These are phyloP conservation scores for Leptinotarsa juncta DNA, from an alignment of 2,888 invertebrate species.

Conservation along the genomic window DNA sequence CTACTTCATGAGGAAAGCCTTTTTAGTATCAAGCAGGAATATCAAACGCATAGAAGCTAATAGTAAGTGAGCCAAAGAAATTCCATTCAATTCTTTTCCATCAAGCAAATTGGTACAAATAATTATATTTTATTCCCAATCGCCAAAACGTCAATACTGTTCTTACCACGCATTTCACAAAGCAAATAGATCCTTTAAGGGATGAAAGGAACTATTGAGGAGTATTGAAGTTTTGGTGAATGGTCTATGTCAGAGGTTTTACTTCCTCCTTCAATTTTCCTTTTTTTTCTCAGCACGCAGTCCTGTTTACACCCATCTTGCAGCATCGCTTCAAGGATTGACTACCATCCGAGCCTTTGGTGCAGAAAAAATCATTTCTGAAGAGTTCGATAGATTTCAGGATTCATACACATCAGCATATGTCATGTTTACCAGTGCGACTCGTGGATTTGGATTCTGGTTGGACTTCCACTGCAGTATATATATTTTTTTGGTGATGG, in stretches of 20 bases:
- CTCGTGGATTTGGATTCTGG: conserved; percentile 77
- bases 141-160: no score
- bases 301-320: conserved; percentile 81
- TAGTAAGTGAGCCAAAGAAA: conserved; percentile 63
- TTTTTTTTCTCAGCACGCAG: conserved; percentile 72
- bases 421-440: conserved; percentile 73
- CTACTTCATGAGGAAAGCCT: conserved; percentile 73
- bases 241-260: no score
- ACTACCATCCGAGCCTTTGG: conserved; percentile 80
- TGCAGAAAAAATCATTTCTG: conserved; percentile 70
- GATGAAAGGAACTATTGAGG: no score
- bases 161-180: no score
- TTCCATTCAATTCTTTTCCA: no score
- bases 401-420: conserved; percentile 79
- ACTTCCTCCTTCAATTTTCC: neutral
- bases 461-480: conserved; percentile 75
- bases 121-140: neutral
- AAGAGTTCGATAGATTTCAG: conserved; percentile 73
- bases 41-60: conserved; percentile 73
- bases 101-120: no score
- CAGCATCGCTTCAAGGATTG: conserved; percentile 80
- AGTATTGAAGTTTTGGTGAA: no score
- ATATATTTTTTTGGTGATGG: conserved; percentile 74
- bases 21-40: conserved; percentile 78
- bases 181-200: no score